Conservation (phyloP, 2,113 vertebrate species). For the Oreamnos americanus region DNA sequence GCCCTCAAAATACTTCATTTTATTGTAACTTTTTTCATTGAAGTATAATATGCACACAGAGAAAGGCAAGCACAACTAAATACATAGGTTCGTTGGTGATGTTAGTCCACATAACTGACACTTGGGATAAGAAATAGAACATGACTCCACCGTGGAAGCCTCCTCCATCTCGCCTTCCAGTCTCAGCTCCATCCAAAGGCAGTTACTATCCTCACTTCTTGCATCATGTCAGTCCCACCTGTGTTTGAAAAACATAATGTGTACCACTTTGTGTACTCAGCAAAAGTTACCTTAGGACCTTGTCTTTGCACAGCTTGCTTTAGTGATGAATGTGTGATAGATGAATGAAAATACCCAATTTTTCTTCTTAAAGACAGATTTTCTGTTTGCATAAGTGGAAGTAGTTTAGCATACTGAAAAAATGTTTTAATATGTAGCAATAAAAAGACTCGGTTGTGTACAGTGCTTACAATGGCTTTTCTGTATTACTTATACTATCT, state of each 20-base stretch:
- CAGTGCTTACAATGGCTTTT: background rate
- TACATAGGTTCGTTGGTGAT: background rate
- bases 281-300: background rate
- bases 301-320: background rate
- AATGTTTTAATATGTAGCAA: background rate
- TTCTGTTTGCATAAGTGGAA: background rate
- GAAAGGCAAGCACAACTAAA: background rate
- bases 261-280: background rate
- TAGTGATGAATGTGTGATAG: background rate
- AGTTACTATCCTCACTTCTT: background rate
- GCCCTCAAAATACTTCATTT: background rate
- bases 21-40: background rate
- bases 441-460: background rate
- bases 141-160: rapidly evolving
- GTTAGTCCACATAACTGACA: background rate
- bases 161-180: background rate
- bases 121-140: background rate
- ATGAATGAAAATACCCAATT: background rate
- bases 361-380: background rate
- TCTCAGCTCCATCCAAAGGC: background rate
- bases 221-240: background rate
- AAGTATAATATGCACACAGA: background rate
- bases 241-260: background rate
- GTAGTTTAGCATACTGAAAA: background rate
- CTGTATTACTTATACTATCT: background rate